Percentiles rank a stretch among this genome's conserved stretches.
Evolutionary conservation across 1,140 invertebrate genomes (phyloP).

Genomic region (Notospermus geniculatus): DNA sequence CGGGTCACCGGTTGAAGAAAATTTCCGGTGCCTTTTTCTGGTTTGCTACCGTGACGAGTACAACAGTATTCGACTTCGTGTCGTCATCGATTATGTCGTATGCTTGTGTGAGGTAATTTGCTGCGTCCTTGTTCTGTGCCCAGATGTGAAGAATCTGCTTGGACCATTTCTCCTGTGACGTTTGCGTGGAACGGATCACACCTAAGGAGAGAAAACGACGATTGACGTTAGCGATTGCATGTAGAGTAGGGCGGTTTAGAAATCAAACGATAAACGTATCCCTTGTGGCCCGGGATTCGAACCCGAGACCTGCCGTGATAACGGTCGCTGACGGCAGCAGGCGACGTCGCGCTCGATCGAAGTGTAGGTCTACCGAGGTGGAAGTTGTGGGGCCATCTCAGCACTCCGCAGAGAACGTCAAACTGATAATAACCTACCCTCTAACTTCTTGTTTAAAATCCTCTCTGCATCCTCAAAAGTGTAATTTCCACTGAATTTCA

Average conservation of each 20-base stretch:
- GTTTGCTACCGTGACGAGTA: conserved; percentile 37
- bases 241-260: too few species aligned
- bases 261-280: too few species aligned
- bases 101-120: conserved; percentile 27
- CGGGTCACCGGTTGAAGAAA: conserved; percentile 13
- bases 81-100: conserved; percentile 27
- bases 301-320: too few species aligned
- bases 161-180: conserved; percentile 40
- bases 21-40: conserved; percentile 13
- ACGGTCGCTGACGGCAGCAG: too few species aligned
- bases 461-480: conserved; percentile 36
- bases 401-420: too few species aligned
- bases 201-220: conserved; percentile 27
- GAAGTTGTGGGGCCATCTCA: too few species aligned
- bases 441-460: conserved; percentile 46
- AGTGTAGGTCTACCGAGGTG: too few species aligned
- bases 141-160: conserved; percentile 50
- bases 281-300: too few species aligned
- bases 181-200: conserved; percentile 38
- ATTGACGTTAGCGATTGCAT: too few species aligned
- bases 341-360: too few species aligned
- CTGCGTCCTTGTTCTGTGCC: conserved; percentile 30
- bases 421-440: conserved; percentile 40
- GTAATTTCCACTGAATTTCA: conserved; percentile 41
- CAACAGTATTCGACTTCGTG: conserved; percentile 39